Base-by-base conservation (phyloP, 2,797 vertebrate genomes). In the Eurystomus glaucurus region DNA sequence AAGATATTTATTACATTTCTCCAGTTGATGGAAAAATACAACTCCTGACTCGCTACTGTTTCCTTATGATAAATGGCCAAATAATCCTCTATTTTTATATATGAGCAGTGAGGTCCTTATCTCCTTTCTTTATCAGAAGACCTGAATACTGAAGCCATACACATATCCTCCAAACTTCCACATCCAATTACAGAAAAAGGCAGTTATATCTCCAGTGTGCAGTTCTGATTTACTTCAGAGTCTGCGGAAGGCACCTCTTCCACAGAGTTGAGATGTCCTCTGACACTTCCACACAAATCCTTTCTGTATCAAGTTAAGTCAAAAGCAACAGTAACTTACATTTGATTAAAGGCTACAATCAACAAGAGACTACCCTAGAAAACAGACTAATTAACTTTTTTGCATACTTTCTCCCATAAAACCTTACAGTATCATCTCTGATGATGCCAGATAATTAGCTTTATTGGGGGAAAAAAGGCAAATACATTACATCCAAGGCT, bases 401-500 rank as follows among this genome's bases (percentile, higher is more conserved):
- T 93, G 55, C 91, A 80, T 72, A 87, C n/a, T 80, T 82, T 29
- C 35, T 78, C 33, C 41, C 50, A 21, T 5, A 76, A 93, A 85
- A 57, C 4, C 60, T 70, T 83, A 23, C 6, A 68, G 50, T 39
- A 45, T 25, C 69, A 68, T 72, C 83, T 88, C 88, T n/a, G 78
- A 45, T 64, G 83, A 96, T 79, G 35, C 8, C 43, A 89, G 28
- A 41, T 71, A 91, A 94, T 80, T 66, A 94, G 81, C 33, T 88
- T 68, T 62, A 84, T 11, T 71, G 58, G 39, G 52, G 54, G 23
- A 2, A 46, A 62, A 72, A 72, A 46, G 18, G 13, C 75, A 66
- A 90, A 88, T 80, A 58, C 0, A 0, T 61, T 66, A 83, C 35
- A 50, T 61, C 15, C 37, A 46, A 79, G 39, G 97, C 99, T 98